phyloP scores from a whole-genome alignment of 2,113 vertebrate species.

The Cyanoderma ruficeps region DNA sequence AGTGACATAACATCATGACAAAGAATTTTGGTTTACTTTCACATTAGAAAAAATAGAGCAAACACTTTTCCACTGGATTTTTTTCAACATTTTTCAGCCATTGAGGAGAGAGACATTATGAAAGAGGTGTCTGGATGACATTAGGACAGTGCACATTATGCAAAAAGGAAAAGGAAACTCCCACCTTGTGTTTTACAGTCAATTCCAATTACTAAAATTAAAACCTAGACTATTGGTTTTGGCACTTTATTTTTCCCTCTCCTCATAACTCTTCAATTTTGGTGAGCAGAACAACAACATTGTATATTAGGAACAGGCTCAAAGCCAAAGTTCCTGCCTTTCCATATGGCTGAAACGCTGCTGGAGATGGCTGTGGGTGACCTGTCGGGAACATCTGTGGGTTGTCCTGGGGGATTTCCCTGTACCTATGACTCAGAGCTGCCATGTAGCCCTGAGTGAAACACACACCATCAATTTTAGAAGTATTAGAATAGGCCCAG shows the following conservation, averaged over 20 bases:
- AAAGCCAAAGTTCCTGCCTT: not conserved
- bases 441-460: not conserved
- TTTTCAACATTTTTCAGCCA: not conserved
- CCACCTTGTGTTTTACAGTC: not conserved
- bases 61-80: not conserved
- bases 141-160: not conserved
- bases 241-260: not conserved
- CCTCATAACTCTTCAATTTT: not conserved
- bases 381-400: fast-evolving
- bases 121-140: not conserved
- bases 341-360: not conserved
- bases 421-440: not conserved
- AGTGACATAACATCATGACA: not conserved
- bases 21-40: not conserved
- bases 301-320: not conserved
- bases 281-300: not conserved
- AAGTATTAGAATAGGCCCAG: not conserved
- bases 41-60: not conserved
- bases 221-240: slow-evolving; percentile 21
- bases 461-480: not conserved
- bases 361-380: not conserved
- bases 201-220: slow-evolving; percentile 17
- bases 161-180: not conserved
- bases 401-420: not conserved
- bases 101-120: not conserved